Base-by-base conservation (phyloP, 2,888 invertebrate species). In the Nymphalis urticae region DNA sequence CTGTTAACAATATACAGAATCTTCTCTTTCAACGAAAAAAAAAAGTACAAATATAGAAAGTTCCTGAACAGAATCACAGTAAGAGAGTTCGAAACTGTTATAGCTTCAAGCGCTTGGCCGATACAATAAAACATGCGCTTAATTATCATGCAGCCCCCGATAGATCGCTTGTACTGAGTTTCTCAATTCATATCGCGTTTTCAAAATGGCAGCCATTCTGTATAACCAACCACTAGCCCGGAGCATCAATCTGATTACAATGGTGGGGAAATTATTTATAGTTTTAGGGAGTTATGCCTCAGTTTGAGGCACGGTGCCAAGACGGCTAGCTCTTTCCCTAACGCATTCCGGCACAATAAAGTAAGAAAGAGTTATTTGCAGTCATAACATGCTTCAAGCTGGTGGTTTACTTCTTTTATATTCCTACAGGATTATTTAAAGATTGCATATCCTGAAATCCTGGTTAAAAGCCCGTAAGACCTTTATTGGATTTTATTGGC, bases 171-270 rank as follows among this genome's bases (percentile, higher is more conserved):
- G 62, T 70, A 58, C 69, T 64, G 60, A 66, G 73, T 71, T 74
- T 69, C 71, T 70, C 72, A 73, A 69, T 72, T 67, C 72, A 68
- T 66, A 68, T 66, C 70, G 66, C 58, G 72, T 73, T 73, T 72
- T 75, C 72, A 72, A 72, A 75, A 75, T 76, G 72, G 72, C 74
- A 70, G 71, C 70, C 72, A 77, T 76, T 77, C 75, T 75, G 75
- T 76, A 76, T 73, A 73, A 69, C 73, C 76, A 74, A 73, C 73
- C 71, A 71, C 72, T 72, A 71, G 76, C 76, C 75, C 72, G 72
- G 48, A 71, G 74, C 75, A 76, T 77, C 73, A 73, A 72, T 74
- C 74, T 75, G 75, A 76, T 77, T 77, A 74, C 32, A 62, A 67
- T 48, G 62, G 62, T 67, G 61, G 32, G 64, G 66, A 67, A 66